Conservation (phyloP, 2,797 vertebrate species). For the Hemitrygon akajei region DNA sequence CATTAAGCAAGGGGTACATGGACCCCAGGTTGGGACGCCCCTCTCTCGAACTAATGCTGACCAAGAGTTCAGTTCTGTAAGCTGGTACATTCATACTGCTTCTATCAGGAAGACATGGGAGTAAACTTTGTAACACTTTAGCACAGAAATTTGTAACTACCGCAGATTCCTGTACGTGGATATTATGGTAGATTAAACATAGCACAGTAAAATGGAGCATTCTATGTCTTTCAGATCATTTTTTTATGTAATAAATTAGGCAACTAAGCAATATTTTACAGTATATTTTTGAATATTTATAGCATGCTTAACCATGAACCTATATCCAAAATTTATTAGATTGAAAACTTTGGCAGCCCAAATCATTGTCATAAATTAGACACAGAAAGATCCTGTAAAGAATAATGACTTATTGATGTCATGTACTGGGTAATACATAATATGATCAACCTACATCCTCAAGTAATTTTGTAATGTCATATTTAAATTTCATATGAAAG, state of each 20-base stretch:
- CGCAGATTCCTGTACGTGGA: no score
- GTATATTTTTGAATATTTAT: neutral
- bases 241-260: neutral
- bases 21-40: no score
- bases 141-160: neutral
- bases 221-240: neutral
- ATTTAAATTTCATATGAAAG: conserved; percentile 17
- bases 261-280: neutral
- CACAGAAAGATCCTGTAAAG: neutral
- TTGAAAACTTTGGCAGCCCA: neutral
- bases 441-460: neutral
- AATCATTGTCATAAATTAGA: conserved; percentile 8
- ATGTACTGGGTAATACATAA: neutral
- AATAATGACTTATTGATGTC: neutral
- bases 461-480: conserved; percentile 31
- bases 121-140: neutral
- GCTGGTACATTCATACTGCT: neutral
- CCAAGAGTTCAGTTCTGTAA: neutral
- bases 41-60: neutral
- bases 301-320: neutral
- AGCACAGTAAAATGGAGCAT: neutral
- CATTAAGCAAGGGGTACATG: no score
- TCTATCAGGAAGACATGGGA: neutral
- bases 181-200: neutral
- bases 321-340: neutral